These are phyloP conservation scores for Xyrauchen texanus DNA, from an alignment of 2,113 vertebrate genomes.

Conservation along the genomic window DNA sequence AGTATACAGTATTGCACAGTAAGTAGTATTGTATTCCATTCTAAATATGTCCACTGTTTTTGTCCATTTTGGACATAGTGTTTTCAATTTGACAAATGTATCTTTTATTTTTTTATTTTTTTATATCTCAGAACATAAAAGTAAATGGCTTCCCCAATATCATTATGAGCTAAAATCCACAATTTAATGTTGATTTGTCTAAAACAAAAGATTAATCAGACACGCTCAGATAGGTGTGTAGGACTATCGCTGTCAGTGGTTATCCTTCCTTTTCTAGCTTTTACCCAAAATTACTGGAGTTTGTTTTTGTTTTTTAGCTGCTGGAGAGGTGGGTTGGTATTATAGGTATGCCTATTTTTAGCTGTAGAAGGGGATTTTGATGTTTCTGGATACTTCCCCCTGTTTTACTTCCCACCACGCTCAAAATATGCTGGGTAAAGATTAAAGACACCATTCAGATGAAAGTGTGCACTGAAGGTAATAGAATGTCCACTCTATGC, in stretches of 20 bases:
- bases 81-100: constrained; percentile 4
- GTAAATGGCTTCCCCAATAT: neutral
- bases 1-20: no score
- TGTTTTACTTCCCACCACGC: constrained; percentile 14
- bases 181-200: constrained; percentile 18
- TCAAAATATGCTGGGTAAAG: constrained; percentile 39
- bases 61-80: neutral
- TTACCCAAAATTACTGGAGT: constrained; percentile 7
- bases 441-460: constrained; percentile 44
- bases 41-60: no score
- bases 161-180: constrained; percentile 3
- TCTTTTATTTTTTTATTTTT: neutral
- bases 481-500: constrained; percentile 24
- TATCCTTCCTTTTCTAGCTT: constrained; percentile 9
- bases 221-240: neutral
- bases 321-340: constrained; percentile 16
- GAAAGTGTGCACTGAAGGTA: constrained; percentile 38
- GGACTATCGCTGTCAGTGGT: neutral
- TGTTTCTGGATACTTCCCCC: constrained; percentile 8
- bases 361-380: neutral
- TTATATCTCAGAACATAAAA: constrained; percentile 8
- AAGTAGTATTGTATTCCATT: no score
- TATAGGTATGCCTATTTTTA: neutral
- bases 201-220: constrained; percentile 33
- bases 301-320: constrained; percentile 36